phyloP scores from a whole-genome alignment of 2,888 invertebrate genomes.

The Cheilosia vernalis region DNA sequence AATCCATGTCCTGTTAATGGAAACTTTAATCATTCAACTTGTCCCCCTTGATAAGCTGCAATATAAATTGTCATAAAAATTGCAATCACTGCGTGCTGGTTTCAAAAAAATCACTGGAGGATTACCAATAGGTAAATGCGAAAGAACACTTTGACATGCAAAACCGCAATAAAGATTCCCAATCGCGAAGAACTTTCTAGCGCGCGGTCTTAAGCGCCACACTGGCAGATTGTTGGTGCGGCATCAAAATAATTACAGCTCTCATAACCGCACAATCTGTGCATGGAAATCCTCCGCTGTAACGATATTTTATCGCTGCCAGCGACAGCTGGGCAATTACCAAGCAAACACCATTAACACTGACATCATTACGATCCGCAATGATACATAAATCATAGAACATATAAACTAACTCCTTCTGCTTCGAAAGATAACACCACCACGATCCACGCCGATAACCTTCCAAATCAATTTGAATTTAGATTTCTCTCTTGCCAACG shows the following conservation, averaged over 20 bases:
- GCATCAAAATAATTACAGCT: slow-evolving; percentile 12
- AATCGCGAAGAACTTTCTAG: slow-evolving; percentile 1
- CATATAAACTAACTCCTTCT: slow-evolving; percentile 20
- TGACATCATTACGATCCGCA: slow-evolving; percentile 56
- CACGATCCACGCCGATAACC: slow-evolving; percentile 62
- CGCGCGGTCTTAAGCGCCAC: slow-evolving; percentile 48
- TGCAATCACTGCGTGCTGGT: not conserved
- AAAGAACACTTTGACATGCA: slow-evolving; percentile 25
- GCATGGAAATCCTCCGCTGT: slow-evolving; percentile 25
- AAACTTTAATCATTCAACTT: not conserved
- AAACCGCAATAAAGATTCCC: slow-evolving; percentile 15
- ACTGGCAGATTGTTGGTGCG: not conserved
- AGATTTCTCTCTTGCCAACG: slow-evolving; percentile 41
- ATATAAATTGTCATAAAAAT: not conserved
- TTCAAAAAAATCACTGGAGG: slow-evolving; percentile 15
- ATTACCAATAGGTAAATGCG: not conserved
- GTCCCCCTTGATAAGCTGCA: not conserved
- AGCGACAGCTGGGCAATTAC: slow-evolving; percentile 59
- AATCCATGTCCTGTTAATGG: not conserved
- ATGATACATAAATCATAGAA: slow-evolving; percentile 60
- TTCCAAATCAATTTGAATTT: slow-evolving; percentile 70
- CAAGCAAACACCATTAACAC: slow-evolving; percentile 54
- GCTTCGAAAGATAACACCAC: slow-evolving; percentile 47
- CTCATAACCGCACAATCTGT: not conserved
- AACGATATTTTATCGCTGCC: slow-evolving; percentile 52